Conservation (phyloP, 1,140 invertebrate genomes). For the Drosophila subobscura region DNA sequence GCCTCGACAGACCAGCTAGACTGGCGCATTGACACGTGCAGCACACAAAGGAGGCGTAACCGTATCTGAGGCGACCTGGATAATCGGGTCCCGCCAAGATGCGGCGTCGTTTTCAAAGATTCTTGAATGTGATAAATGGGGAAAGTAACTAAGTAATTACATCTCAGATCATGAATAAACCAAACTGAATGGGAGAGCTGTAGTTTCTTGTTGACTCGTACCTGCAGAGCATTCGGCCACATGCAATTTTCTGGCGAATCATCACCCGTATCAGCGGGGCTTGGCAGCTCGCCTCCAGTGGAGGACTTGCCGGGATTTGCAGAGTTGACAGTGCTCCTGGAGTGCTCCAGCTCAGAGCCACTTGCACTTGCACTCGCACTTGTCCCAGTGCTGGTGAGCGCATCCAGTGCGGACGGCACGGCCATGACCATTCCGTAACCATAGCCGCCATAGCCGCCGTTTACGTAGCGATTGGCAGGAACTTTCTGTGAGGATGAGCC, state of each 20-base stretch:
- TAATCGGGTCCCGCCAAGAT: no score
- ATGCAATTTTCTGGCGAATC: slow-evolving; percentile 73
- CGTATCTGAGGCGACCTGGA: no score
- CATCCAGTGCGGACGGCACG: slow-evolving; percentile 17
- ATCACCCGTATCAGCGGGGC: slow-evolving; percentile 36
- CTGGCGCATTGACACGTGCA: background rate
- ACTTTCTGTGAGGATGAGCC: slow-evolving; percentile 60
- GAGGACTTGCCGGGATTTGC: slow-evolving; percentile 2
- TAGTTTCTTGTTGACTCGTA: slow-evolving; percentile 6
- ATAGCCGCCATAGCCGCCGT: slow-evolving; percentile 42
- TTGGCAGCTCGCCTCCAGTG: slow-evolving; percentile 8
- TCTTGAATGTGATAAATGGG: no score
- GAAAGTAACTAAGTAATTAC: no score
- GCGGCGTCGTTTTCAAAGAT: no score
- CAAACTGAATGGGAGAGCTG: no score
- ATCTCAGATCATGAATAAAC: no score
- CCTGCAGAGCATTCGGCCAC: slow-evolving; percentile 83
- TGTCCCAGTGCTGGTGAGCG: slow-evolving; percentile 12
- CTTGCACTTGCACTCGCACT: slow-evolving; percentile 11
- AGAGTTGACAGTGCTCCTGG: background rate
- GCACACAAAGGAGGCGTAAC: background rate
- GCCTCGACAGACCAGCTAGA: background rate
- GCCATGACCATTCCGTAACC: slow-evolving; percentile 29
- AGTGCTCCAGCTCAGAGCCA: slow-evolving; percentile 16
- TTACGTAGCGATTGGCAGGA: slow-evolving; percentile 59